phyloP scores from a whole-genome alignment of 2,888 invertebrate species.

The Thera britannica region DNA sequence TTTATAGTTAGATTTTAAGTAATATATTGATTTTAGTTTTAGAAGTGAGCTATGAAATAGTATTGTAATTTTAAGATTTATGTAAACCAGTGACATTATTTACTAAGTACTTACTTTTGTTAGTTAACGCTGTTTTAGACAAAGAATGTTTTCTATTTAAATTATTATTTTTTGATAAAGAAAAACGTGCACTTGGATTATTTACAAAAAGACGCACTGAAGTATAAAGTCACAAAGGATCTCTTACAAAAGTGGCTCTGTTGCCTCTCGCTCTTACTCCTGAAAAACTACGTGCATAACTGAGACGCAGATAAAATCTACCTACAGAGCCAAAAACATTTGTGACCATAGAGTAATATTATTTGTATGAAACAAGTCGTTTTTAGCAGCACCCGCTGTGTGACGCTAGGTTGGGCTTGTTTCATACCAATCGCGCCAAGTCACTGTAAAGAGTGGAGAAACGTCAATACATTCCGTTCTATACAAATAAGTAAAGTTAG shows the following conservation, averaged over 20 bases:
- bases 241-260: too few relatives aligned
- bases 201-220: too few relatives aligned
- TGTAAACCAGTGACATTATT: slow-evolving; percentile 25
- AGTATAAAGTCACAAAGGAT: too few relatives aligned
- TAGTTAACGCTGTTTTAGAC: neutral
- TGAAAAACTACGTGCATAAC: neutral
- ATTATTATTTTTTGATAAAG: too few relatives aligned
- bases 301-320: neutral
- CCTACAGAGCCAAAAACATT: neutral
- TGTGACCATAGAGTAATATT: neutral
- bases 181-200: too few relatives aligned
- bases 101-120: neutral
- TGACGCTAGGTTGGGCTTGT: slow-evolving; percentile 20
- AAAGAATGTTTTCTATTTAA: neutral
- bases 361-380: slow-evolving; percentile 21
- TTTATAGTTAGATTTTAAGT: slow-evolving; percentile 29
- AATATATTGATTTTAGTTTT: slow-evolving; percentile 38
- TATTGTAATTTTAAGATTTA: slow-evolving; percentile 26
- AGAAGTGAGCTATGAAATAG: slow-evolving; percentile 34
- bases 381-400: slow-evolving; percentile 22
- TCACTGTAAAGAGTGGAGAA: neutral
- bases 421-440: slow-evolving; percentile 9
- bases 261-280: neutral
- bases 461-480: slow-evolving; percentile 12
- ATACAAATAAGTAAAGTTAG: neutral